Base-by-base conservation (phyloP, 2,888 invertebrate species). In the Baronia brevicornis region DNA sequence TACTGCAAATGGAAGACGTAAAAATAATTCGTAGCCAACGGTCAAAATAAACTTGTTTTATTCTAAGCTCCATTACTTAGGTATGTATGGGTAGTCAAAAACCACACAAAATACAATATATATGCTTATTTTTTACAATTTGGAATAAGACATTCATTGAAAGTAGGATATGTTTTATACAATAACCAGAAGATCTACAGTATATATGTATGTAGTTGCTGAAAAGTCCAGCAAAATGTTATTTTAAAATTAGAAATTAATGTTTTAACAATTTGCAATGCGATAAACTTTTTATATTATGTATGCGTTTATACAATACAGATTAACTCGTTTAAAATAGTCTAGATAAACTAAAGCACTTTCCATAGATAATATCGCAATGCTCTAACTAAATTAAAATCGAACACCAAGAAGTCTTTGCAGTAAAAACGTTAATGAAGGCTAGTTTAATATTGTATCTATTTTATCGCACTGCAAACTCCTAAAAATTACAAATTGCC, bases 21-120 rank as follows among this genome's bases (percentile, higher is more conserved):
- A 61, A 75, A 80, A 80, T 82, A 82, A 84, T 82, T 80, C 70
- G 82, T 82, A 84, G 80, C 82, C 82, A 84, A 84, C 82, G 59
- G 55, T 56, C 56, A 48, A 63, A 72, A 69, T 60, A 64, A 36
- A 36, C 31, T 31, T 65, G 68, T 46, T 58, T 64, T 53, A 43
- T 39, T 47, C 65, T 68, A 71, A 68, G 61, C 68, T 68, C 69
- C 51, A 33, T 33, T 54, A 51, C 58, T 56, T 54, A 62, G 58
- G 58, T 56, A 52, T 49, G 49, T 55, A 40, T 55, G 44, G 46
- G 54, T 30, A 38, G 31, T 38, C 38, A n/a, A n/a, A n/a, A n/a
- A n/a, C n/a, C n/a, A 39, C 38, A 28, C 28, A 35, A 42, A 41
- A 34, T 43, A 43, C 39, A 32, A 27, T 43, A 43, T 35, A 38